Evolutionary conservation across 2,888 invertebrate genomes (phyloP).

Genomic region (Monoplex corrugatus): DNA sequence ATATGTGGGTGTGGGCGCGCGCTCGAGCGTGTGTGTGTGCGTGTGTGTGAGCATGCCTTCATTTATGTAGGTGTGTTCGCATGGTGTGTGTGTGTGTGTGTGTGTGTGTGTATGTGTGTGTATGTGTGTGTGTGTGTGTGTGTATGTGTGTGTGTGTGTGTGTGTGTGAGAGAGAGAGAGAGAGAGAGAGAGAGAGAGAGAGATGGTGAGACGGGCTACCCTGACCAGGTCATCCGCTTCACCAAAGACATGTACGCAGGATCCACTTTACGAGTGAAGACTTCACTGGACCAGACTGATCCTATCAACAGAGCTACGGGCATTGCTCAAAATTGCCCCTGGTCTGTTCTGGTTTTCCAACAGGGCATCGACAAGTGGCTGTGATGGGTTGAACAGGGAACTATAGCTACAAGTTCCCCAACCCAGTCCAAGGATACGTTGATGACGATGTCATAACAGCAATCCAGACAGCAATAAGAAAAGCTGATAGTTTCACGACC

Average conservation of each 20-base stretch:
- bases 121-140: too few relatives aligned
- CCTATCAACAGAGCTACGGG: not conserved
- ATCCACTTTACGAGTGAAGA: not conserved
- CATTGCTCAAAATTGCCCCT: not conserved
- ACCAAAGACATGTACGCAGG: not conserved
- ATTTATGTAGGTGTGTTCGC: too few relatives aligned
- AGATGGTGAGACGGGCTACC: conserved; percentile 14
- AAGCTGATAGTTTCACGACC: not conserved
- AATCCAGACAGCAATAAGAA: too few relatives aligned
- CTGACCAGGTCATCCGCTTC: not conserved
- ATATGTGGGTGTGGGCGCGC: too few relatives aligned
- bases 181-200: too few relatives aligned
- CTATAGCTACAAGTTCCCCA: not conserved
- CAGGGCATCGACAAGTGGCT: conserved; percentile 17
- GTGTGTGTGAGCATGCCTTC: too few relatives aligned
- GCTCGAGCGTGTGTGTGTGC: too few relatives aligned
- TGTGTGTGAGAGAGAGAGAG: too few relatives aligned
- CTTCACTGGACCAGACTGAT: not conserved
- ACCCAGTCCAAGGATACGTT: conserved; percentile 5
- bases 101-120: too few relatives aligned
- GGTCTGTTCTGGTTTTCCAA: not conserved
- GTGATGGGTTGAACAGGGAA: not conserved
- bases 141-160: too few relatives aligned
- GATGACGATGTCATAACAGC: not conserved
- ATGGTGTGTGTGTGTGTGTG: too few relatives aligned